Base-by-base conservation (phyloP, 2,888 invertebrate genomes). In the Morinoia aosen region DNA sequence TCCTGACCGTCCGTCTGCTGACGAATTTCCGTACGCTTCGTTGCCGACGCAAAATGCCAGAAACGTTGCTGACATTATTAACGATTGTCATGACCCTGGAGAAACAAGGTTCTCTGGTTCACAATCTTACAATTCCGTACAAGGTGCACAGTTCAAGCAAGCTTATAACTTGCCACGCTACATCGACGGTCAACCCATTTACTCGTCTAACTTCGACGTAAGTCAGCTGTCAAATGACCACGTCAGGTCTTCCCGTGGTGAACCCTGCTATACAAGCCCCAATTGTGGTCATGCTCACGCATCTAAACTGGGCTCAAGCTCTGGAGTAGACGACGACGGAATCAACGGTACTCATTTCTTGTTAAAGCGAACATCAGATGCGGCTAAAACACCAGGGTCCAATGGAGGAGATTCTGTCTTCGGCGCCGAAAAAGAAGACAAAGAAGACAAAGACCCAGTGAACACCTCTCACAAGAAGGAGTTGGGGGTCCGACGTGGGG, bases 121-220 rank as follows among this genome's bases (percentile, higher is more conserved):
- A 48, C 48, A 48, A 48, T 2, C 48, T 48, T 48, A 48, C 48
- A 48, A 57, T 33, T 14, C 10, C 14, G 25, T 25, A 33, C n/a
- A 39, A 16, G 39, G 33, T 48, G 3, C 40, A 40, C 90, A 90
- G 39, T 90, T 48, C 39, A 14, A 11, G 8, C 58, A 95, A 48
- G 61, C 95, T 48, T 58, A 90, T 48, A 96, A 96, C 40, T 88
- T 96, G 8, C 95, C 96, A 58, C 95, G 96, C 40, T 96, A 96
- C 94, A 95, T 96, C 16, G 96, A 96, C 91, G 96, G 96, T 48
- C 96, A 96, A 58, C 95, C 96, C 57, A 95, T 95, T 48, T 96
- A 96, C 94, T 96, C 96, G 40, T 96, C 96, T 33, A 88, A 96
- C 10, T 96, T 95, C 40, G 96, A 96, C 91, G 96, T 96, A 11